Conservation (phyloP, 2,888 invertebrate species). For the Thera britannica region DNA sequence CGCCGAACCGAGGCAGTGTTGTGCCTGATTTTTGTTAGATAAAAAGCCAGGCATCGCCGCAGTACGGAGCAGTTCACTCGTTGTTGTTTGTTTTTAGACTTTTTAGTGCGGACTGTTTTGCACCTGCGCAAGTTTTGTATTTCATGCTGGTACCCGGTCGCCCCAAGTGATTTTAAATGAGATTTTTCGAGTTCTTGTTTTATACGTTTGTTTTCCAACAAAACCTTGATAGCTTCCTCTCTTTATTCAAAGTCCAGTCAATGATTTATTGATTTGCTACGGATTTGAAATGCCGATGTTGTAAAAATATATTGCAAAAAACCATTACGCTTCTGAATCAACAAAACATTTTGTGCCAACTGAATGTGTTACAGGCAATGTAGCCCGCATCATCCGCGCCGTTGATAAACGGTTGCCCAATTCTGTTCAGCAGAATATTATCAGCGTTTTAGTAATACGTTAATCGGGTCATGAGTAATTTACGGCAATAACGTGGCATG, state of each 20-base stretch:
- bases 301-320: conserved; percentile 7
- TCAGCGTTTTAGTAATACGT: conserved; percentile 20
- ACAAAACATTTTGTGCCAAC: conserved; percentile 7
- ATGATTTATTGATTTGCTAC: conserved; percentile 40
- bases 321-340: conserved; percentile 10
- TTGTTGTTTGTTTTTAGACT: conserved; percentile 71
- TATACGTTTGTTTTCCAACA: conserved; percentile 54
- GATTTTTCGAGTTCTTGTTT: conserved; percentile 56
- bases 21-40: conserved; percentile 80
- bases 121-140: conserved; percentile 76
- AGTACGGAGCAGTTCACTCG: conserved; percentile 53
- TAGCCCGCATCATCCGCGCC: conserved; percentile 21
- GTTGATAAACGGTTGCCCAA: conserved; percentile 26
- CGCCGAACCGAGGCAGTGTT: conserved; percentile 61
- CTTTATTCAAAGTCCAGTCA: conserved; percentile 48
- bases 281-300: conserved; percentile 38
- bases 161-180: conserved; percentile 58
- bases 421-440: conserved; percentile 15
- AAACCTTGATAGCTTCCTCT: conserved; percentile 52
- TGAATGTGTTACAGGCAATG: conserved; percentile 10
- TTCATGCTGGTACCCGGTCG: conserved; percentile 56
- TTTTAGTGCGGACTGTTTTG: conserved; percentile 64
- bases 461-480: conserved; percentile 18
- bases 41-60: conserved; percentile 66
- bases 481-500: background rate